Base-by-base conservation (phyloP, 2,888 invertebrate species). In the Rotaria macrura region DNA sequence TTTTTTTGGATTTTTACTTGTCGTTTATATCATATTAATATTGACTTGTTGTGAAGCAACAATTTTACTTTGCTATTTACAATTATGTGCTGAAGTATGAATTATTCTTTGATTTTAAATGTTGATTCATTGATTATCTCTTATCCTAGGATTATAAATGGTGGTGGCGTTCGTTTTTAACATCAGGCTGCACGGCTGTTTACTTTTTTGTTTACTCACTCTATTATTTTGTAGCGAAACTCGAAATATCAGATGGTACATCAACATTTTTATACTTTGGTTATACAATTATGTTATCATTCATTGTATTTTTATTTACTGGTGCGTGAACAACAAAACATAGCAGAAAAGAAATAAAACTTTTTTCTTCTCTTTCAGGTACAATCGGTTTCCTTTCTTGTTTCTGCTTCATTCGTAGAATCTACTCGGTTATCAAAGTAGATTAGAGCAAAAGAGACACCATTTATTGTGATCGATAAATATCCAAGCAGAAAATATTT, bases 261-360 rank as follows among this genome's bases (percentile, higher is more conserved):
- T 97, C 97, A 79, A 96, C 95, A 72, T 96, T 99, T 92, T 93
- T 99, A 72, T 99, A 99, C 92, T 99, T 99, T 91, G 97, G 98
- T 85, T 99, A 99, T 92, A 99, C 98, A 6, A 91, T 95, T 89
- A 97, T 99, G 88, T 97, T 99, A 94, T 97, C 98, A 87, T 97
- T 97, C 92, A 92, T 98, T 84, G 98, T 99, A 93, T 98, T 98
- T 93, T 93, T 99, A 84, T 93, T 99, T 85, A 97, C 98, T 87
- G 98, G 97, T 92, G 93, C 89, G 89, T 20, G 0, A 12, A 34
- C 14, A 34, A 17, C 0, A 65, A 65, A 38, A 10, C 2, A 14
- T n/a, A 14, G 38, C 9, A 34, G 6, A 5, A 20, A 29, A 12
- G 7, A 29, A 29, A 12, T 57, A 29, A 0, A 4, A n/a, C n/a